Conservation (phyloP, 1,140 invertebrate species). For the Scylla paramamosain region DNA sequence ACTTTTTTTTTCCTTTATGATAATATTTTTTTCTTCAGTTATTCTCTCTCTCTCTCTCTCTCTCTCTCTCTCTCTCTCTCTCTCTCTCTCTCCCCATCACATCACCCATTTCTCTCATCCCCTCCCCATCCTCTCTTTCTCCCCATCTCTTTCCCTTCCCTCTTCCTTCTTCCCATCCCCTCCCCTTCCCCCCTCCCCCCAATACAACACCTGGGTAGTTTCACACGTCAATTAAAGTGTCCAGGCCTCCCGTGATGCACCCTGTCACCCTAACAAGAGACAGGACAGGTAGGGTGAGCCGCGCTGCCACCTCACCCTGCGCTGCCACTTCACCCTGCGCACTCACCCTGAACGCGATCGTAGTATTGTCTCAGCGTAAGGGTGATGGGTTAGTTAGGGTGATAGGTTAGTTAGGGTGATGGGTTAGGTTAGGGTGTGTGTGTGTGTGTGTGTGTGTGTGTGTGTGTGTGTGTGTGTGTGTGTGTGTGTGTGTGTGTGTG, state of each 20-base stretch:
- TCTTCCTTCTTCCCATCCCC: not conserved
- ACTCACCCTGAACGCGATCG: no score
- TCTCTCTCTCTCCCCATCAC: no score
- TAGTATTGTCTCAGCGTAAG: no score
- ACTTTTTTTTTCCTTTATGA: no score
- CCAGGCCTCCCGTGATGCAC: not conserved
- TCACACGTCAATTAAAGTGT: not conserved
- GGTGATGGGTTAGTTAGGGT: no score
- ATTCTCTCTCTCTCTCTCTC: not conserved
- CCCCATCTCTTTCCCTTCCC: not conserved
- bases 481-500: not conserved
- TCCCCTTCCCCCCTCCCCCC: not conserved
- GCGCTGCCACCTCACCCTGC: no score
- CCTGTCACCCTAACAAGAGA: not conserved
- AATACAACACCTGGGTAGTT: not conserved
- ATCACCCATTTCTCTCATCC: no score
- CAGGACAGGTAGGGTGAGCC: not conserved
- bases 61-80: no score
- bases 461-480: not conserved
- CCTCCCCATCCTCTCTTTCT: not conserved
- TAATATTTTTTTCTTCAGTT: not conserved
- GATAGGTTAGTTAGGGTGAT: no score
- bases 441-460: not conserved
- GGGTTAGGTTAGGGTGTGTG: no score
- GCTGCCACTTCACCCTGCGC: not conserved